phyloP scores from a whole-genome alignment of 2,113 vertebrate species.

The Cyprinus carpio region DNA sequence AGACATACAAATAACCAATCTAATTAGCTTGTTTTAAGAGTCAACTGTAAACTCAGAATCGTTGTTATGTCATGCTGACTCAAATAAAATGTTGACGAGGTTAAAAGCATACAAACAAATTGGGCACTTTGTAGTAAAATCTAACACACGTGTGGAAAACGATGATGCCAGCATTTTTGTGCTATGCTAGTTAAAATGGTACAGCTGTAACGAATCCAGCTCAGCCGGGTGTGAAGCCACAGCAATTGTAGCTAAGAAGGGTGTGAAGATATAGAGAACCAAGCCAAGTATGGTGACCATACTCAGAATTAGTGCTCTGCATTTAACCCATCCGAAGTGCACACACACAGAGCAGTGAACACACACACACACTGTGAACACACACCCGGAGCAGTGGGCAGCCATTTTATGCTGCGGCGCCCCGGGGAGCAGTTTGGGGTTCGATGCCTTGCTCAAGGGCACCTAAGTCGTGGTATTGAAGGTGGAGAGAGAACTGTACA shows the following conservation, averaged over 20 bases:
- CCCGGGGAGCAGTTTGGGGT: no score
- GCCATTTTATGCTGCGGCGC: no score
- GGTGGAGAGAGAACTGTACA: no score
- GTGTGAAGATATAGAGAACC: neutral
- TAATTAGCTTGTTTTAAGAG: conserved; percentile 50
- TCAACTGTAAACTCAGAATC: conserved; percentile 22
- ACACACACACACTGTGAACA: no score
- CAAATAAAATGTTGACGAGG: conserved; percentile 12
- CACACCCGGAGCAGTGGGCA: no score
- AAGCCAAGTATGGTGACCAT: no score
- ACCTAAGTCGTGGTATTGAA: no score
- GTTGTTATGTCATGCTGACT: conserved; percentile 22
- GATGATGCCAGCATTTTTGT: conserved; percentile 5
- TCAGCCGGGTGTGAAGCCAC: neutral
- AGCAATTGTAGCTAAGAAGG: neutral
- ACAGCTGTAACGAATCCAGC: neutral
- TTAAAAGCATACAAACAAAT: neutral
- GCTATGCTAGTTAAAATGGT: conserved; percentile 11
- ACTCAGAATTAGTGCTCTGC: no score
- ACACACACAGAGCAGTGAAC: no score
- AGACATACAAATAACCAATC: conserved; percentile 38
- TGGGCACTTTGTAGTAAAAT: neutral
- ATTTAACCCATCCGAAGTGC: no score
- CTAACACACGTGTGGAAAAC: conserved; percentile 20
- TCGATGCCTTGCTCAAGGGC: no score